A percentile compares a stretch with the other conserved stretches of the same genome.
Evolutionary conservation across 2,797 vertebrate species (phyloP).

Genomic region (Crenichthys baileyi): DNA sequence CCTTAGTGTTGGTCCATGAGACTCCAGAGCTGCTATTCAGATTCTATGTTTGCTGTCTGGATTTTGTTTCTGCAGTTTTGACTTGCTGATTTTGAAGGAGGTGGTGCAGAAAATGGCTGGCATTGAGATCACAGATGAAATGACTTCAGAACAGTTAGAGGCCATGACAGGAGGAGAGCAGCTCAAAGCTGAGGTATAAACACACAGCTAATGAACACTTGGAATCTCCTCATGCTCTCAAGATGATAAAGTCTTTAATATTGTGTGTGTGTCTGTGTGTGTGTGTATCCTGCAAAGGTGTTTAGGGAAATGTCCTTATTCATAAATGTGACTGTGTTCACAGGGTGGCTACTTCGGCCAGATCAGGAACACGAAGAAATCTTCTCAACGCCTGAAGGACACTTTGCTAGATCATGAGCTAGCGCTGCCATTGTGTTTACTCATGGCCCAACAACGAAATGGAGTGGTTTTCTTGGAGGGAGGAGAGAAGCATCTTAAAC

Average conservation of each 20-base stretch:
- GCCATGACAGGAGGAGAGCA: constrained; percentile 99
- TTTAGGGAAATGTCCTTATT: neutral
- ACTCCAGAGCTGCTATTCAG: neutral
- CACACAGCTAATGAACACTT: neutral
- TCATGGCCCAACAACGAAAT: constrained; percentile 98
- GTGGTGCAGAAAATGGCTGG: constrained; percentile 99
- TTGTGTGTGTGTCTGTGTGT: neutral
- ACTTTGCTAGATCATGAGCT: constrained; percentile 94
- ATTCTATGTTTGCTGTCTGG: neutral
- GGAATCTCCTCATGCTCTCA: neutral
- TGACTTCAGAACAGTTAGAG: constrained; percentile 96
- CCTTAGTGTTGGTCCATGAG: fast-evolving
- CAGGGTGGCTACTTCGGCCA: constrained; percentile 99
- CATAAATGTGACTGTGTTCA: constrained; percentile 14
- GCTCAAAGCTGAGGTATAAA: constrained; percentile 94
- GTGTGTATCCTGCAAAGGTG: neutral
- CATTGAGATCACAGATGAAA: constrained; percentile 98
- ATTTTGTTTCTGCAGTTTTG: constrained; percentile 85
- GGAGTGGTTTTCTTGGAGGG: constrained; percentile 97
- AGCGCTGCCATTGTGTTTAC: constrained; percentile 93
- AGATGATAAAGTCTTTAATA: neutral
- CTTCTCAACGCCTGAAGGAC: constrained; percentile 96
- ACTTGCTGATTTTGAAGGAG: constrained; percentile 97
- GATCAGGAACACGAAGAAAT: constrained; percentile 99
- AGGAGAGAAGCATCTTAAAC: constrained; percentile 97